Percentiles rank a stretch among this genome's conserved stretches.
These are phyloP conservation scores for human DNA, from an alignment of 2,113 vertebrate genomes.

Conservation along the genomic window DNA sequence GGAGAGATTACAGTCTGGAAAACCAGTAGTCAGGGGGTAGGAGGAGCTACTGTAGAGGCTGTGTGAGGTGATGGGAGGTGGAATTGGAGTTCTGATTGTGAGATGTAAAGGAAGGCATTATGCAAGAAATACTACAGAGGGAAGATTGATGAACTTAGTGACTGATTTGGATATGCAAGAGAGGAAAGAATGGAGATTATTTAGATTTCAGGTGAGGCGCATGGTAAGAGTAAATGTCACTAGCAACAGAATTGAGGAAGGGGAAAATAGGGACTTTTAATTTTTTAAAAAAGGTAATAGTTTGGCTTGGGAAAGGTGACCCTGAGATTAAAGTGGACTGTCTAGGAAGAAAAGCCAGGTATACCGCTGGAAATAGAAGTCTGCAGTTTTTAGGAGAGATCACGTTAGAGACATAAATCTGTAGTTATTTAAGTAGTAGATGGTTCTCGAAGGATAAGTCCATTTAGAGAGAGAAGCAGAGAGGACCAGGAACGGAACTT, in stretches of 20 bases:
- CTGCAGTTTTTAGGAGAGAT: background rate
- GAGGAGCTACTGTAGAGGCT: background rate
- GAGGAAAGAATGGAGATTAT: background rate
- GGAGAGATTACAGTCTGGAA: background rate
- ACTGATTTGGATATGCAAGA: background rate
- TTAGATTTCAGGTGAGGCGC: background rate
- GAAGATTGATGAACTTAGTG: background rate
- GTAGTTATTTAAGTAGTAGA: background rate
- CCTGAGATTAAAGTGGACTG: slow-evolving; percentile 21
- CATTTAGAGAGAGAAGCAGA: background rate
- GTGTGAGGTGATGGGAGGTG: background rate
- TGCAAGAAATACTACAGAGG: background rate
- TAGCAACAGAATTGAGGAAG: background rate
- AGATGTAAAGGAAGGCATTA: background rate
- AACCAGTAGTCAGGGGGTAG: background rate
- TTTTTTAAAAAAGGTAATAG: background rate
- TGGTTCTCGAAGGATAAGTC: background rate
- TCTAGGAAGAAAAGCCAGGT: background rate
- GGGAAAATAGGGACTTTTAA: background rate
- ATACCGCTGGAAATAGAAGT: background rate
- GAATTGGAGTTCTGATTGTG: background rate
- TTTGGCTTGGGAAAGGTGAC: background rate
- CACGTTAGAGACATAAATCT: background rate
- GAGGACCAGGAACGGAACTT: background rate
- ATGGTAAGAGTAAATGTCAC: background rate